Percentiles rank a stretch among this genome's conserved stretches.
Evolutionary conservation across 2,113 vertebrate species (phyloP).

Genomic region (Leptocoma aspasia): DNA sequence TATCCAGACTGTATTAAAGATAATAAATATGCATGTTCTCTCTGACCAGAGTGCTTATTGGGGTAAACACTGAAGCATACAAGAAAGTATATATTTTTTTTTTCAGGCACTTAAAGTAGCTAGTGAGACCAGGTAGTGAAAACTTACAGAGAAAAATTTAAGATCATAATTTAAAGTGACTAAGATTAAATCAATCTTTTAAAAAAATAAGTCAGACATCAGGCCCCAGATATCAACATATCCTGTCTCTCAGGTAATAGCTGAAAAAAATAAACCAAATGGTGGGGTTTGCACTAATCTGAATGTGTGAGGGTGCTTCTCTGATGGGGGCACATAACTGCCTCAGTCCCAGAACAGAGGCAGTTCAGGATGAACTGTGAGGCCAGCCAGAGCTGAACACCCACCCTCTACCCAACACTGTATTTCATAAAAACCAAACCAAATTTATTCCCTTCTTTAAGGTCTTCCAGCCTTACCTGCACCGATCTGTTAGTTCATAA

Average conservation of each 20-base stretch:
- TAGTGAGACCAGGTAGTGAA: not conserved
- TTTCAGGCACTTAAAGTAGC: not conserved
- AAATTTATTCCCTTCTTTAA: not conserved
- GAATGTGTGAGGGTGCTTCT: accelerated
- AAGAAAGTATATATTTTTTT: not conserved
- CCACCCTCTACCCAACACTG: not conserved
- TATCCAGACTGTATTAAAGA: not conserved
- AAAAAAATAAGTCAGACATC: not conserved
- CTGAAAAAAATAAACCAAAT: not conserved
- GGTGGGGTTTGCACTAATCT: not conserved
- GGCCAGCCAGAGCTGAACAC: not conserved
- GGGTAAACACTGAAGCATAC: not conserved
- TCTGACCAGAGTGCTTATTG: not conserved
- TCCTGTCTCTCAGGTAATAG: not conserved
- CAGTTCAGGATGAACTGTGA: not conserved
- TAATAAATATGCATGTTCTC: not conserved
- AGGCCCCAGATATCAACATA: not conserved
- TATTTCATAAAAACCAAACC: not conserved
- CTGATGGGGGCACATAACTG: not conserved
- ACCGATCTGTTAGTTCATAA: not conserved
- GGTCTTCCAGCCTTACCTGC: conserved; percentile 11
- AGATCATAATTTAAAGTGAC: not conserved
- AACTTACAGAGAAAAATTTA: not conserved
- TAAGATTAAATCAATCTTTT: not conserved
- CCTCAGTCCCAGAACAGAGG: not conserved